Base-by-base conservation (phyloP, 1,140 invertebrate genomes). In the Phortica variegata region DNA sequence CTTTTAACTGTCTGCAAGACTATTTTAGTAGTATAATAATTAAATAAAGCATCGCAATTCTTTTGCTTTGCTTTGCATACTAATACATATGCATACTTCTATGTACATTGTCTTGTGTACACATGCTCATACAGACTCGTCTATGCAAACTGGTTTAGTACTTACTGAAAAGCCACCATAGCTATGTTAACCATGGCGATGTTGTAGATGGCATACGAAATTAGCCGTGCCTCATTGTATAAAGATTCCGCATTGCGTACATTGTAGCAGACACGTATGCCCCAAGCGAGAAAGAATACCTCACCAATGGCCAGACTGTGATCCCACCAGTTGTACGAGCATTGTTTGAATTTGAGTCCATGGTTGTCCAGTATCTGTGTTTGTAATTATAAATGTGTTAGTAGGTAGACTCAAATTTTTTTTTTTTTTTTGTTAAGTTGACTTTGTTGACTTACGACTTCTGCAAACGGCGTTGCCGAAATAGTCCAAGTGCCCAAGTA, bases 151-250 rank as follows among this genome's bases (percentile, higher is more conserved):
- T 52, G 49, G 47, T 40, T 17, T n/a, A n/a, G 23, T 15, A 90
- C 90, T 88, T 83, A 95, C 92, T 93, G 91, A 59, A 95, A 86
- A 3, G 88, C 85, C 39, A 93, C 86, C 87, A 95, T 92, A 19
- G 90, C 81, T 31, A 88, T 91, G 75, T 95, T 95, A 51, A 95
- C 89, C 38, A 90, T 81, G 43, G 92, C 90, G 56, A 95, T 95
- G 75, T 95, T 95, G 78, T 96, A 95, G 45, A 95, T 93, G 6
- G 92, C 90, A 77, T 91, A 93, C 32, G 89, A 93, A 58, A 95
- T 95, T 47, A 92, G 82, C 63, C 89, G 82, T 4, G 92, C 93
- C 78, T 96, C 93, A 76, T 95, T 94, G 78, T 92, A 95, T 10
- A 93, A 80, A 40, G 90, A 93, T 71, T 94, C 91, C 0, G 92